Evolutionary conservation across 2,113 vertebrate species (phyloP).

Genomic region (Gobio gobio): DNA sequence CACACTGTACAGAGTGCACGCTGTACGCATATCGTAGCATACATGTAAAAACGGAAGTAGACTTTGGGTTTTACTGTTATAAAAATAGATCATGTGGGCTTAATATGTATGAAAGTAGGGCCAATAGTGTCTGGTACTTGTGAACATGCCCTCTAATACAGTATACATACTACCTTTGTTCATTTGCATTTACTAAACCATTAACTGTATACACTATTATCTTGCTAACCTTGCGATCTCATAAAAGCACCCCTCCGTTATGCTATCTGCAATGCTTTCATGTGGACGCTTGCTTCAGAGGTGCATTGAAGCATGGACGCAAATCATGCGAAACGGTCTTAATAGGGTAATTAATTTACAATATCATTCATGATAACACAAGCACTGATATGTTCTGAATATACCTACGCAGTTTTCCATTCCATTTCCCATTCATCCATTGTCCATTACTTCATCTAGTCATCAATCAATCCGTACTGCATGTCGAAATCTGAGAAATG

Average conservation of each 20-base stretch:
- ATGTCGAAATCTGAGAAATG: not conserved
- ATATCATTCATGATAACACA: slow-evolving; percentile 13
- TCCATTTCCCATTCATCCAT: slow-evolving; percentile 4
- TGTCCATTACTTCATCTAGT: slow-evolving; percentile 2
- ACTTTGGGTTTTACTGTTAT: no score
- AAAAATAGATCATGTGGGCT: no score
- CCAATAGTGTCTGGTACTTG: no score
- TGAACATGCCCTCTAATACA: no score
- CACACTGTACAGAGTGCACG: no score
- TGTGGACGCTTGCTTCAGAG: not conserved
- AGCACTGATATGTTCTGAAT: not conserved
- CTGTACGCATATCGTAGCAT: no score
- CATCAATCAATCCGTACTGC: slow-evolving; percentile 17
- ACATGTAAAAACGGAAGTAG: no score
- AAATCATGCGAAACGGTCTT: slow-evolving; percentile 15
- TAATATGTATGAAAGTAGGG: no score
- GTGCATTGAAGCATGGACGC: not conserved
- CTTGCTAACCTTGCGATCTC: not conserved
- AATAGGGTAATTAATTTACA: slow-evolving; percentile 30
- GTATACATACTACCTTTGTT: no score
- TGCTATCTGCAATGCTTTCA: not conserved
- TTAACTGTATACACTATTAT: not conserved
- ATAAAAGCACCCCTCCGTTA: not conserved
- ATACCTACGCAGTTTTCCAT: not conserved
- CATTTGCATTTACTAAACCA: not conserved